Percentiles rank a stretch among this genome's conserved stretches.
Conservation (phyloP, 2,797 vertebrate species). For the Pseudochirops corinnae region DNA sequence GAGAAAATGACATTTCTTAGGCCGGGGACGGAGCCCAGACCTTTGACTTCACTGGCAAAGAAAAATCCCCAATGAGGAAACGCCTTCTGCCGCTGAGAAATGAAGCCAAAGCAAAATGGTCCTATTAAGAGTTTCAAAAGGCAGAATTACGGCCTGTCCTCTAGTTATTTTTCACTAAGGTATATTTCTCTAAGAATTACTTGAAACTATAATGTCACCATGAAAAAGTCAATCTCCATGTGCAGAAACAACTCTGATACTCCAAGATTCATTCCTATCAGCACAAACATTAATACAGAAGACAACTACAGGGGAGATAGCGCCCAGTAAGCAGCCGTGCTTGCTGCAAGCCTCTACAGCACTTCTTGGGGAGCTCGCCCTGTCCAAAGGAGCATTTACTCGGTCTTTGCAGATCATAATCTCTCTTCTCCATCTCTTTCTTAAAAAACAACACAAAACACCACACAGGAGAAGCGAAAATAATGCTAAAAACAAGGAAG, state of each 20-base stretch:
- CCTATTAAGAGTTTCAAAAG: constrained; percentile 24
- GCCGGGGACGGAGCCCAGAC: neutral
- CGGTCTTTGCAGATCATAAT: constrained; percentile 65
- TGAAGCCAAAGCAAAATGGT: constrained; percentile 33
- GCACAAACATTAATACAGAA: neutral
- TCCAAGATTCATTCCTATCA: neutral
- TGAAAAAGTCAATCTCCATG: constrained; percentile 20
- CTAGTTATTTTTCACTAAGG: neutral
- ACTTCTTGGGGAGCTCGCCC: constrained; percentile 15
- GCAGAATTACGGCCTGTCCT: neutral
- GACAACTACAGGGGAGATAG: neutral
- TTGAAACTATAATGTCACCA: neutral
- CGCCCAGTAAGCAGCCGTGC: neutral
- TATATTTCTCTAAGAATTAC: neutral
- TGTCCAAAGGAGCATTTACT: constrained; percentile 66
- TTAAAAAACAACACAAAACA: constrained; percentile 9
- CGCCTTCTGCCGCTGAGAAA: constrained; percentile 28
- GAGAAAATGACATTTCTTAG: neutral
- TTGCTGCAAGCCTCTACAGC: neutral
- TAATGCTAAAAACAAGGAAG: neutral
- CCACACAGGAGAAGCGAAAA: constrained; percentile 43
- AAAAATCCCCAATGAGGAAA: constrained; percentile 31
- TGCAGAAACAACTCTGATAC: neutral
- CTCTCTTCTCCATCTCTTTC: constrained; percentile 60
- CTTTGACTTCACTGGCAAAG: neutral